A percentile compares a stretch with the other conserved stretches of the same genome.
Evolutionary conservation across 2,888 invertebrate genomes (phyloP).

Genomic region (Sarcophaga variegata): DNA sequence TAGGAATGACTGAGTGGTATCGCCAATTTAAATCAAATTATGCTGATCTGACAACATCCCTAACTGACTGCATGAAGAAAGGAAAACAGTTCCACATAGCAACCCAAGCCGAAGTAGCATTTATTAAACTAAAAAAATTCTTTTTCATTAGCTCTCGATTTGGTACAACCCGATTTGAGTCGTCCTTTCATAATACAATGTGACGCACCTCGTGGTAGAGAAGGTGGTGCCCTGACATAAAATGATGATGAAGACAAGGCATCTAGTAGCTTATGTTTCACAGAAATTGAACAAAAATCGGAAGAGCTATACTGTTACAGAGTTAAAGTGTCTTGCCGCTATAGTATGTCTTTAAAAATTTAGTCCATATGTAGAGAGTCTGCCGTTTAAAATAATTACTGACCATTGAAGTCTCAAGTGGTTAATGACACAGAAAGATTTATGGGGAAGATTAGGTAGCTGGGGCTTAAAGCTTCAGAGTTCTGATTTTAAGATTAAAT

Average conservation of each 20-base stretch:
- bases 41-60: slow-evolving; percentile 7
- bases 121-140: slow-evolving; percentile 33
- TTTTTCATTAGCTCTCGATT: slow-evolving; percentile 28
- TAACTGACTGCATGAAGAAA: slow-evolving; percentile 36
- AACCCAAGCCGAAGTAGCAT: slow-evolving; percentile 25
- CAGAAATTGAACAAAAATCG: slow-evolving; percentile 67
- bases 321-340: slow-evolving; percentile 53
- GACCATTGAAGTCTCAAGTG: slow-evolving; percentile 23
- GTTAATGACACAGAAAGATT: slow-evolving; percentile 33
- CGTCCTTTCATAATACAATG: slow-evolving; percentile 36
- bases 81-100: slow-evolving; percentile 3
- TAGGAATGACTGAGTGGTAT: slow-evolving; percentile 54
- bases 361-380: slow-evolving; percentile 47
- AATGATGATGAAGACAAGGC: slow-evolving; percentile 15
- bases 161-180: slow-evolving; percentile 45
- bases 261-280: slow-evolving; percentile 41
- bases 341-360: slow-evolving; percentile 54
- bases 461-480: slow-evolving; percentile 30
- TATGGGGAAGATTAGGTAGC: slow-evolving; percentile 24
- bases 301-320: slow-evolving; percentile 40
- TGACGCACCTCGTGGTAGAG: slow-evolving; percentile 38
- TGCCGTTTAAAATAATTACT: slow-evolving; percentile 15
- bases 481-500: slow-evolving; percentile 26
- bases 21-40: slow-evolving; percentile 39
- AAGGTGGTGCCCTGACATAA: slow-evolving; percentile 36